Base-by-base conservation (phyloP, 2,888 invertebrate genomes). In the Nezara viridula region DNA sequence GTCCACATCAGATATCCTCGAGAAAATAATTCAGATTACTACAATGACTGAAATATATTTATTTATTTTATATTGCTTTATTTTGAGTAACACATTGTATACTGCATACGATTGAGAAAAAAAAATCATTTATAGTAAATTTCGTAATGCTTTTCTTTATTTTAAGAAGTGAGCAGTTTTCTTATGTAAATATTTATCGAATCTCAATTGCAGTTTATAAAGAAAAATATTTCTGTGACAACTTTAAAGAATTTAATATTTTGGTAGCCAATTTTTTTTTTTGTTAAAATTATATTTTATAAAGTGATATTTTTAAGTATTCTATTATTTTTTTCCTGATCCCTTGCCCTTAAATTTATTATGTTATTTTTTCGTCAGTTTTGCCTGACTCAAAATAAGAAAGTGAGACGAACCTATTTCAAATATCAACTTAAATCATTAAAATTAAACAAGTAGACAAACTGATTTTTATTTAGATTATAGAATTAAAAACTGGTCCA, bases 1-100 rank as follows among this genome's bases (percentile, higher is more conserved):
- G 49, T 90, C 12, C 85, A 89, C 19, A 90, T 90, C 73, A 85
- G 90, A 85, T 90, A 89, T 40, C 90, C 90, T 9, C 89, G 87
- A n/a, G 89, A 86, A 21, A 81, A 77, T 16, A 88, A 86, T 52
- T 88, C 88, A 52, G 88, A 88, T 16, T 88, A 49, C 27, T 88
- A 88, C 24, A 88, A 47, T 32, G 85, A 88, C 50, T 88, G 52
- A 88, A 12, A 32, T 50, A 44, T 44, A 44, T 44, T 44, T 81
- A 40, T 55, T 55, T 55, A n/a, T 60, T 60, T 27, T 14, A 2
- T 60, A 9, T 60, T 60, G 4, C 32, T 6, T 24, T 7, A 66
- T 19, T 37, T 32, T 66, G 6, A 32, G 12, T 27, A 60, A 1
- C 3, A 27, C 12, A 16, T 19, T 66, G 66, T 66, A 66, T 66